Evolutionary conservation across 2,113 vertebrate species (phyloP).

Genomic region (Tragelaphus imberbis): DNA sequence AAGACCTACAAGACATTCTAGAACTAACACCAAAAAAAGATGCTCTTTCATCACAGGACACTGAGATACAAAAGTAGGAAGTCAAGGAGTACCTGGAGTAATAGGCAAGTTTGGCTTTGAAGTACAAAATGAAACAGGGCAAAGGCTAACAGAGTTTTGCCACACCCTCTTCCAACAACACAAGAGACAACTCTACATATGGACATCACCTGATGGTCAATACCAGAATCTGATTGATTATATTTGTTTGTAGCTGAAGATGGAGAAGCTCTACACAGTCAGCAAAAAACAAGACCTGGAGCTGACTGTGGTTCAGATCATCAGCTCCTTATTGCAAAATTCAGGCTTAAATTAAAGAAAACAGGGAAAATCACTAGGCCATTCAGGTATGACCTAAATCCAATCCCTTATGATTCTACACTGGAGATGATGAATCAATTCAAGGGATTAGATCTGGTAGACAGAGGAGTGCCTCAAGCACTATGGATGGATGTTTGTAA

Average conservation of each 20-base stretch:
- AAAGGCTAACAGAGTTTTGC: background rate
- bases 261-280: background rate
- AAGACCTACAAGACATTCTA: background rate
- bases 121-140: background rate
- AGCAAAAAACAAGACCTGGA: background rate
- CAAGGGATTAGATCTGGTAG: background rate
- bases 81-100: background rate
- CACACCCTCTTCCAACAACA: background rate
- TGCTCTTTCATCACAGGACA: background rate
- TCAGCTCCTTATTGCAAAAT: background rate
- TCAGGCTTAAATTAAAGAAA: background rate
- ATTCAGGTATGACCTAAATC: background rate
- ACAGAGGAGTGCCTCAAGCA: background rate
- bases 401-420: background rate
- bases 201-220: background rate
- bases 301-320: background rate
- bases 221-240: background rate
- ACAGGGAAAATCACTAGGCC: background rate
- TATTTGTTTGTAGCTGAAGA: background rate
- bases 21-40: background rate
- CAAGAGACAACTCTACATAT: background rate
- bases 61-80: background rate
- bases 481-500: background rate
- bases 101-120: background rate
- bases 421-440: background rate